Base-by-base conservation (phyloP, 1,140 invertebrate genomes). In the Physella acuta region DNA sequence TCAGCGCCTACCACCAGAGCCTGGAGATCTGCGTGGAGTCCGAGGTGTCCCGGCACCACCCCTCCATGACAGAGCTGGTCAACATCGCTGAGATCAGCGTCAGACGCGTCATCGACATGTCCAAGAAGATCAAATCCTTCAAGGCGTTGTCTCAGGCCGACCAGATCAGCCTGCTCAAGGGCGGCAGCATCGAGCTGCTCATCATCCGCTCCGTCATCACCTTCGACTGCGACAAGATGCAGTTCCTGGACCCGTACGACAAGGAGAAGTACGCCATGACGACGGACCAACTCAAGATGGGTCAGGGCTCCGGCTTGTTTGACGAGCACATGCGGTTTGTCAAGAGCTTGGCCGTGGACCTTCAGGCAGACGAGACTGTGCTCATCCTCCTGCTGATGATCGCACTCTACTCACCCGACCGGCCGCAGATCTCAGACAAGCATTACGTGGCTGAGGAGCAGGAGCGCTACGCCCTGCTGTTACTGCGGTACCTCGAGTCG, bases 251-350 rank as follows among this genome's bases (percentile, higher is more conserved):
- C 73, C 79, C 80, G 20, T 76, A 75, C 56, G 84, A 85, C 71
- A 81, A 79, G 59, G 81, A 82, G 51, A 77, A 77, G 37, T 78
- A 80, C 64, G 79, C 82, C 55, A 83, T 85, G 79, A 80, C 81
- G 20, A 71, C 78, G 39, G 81, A 84, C 56, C 81, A 85, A 75
- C 68, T 83, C 33, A 82, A 79, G 68, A 74, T 77, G 39, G 78
- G 75, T 56, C 55, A 72, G 34, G 75, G 73, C 8, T 73, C 76
- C 30, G 79, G 76, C 49, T 73, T 88, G 30, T 86, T 86, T 70
- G 84, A 87, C 31, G 85, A 87, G 73, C 87, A 88, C 74, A 87
- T 88, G 84, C 81, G 82, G 49, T 88, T 88, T 73, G 86, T 84
- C 34, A 78, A 78, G 64, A 80, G 77, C 30, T 73, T 85, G 63